A percentile compares a stretch with the other conserved stretches of the same genome.
phyloP scores from a whole-genome alignment of 2,888 invertebrate genomes.

The Ophonus ardosiacus region DNA sequence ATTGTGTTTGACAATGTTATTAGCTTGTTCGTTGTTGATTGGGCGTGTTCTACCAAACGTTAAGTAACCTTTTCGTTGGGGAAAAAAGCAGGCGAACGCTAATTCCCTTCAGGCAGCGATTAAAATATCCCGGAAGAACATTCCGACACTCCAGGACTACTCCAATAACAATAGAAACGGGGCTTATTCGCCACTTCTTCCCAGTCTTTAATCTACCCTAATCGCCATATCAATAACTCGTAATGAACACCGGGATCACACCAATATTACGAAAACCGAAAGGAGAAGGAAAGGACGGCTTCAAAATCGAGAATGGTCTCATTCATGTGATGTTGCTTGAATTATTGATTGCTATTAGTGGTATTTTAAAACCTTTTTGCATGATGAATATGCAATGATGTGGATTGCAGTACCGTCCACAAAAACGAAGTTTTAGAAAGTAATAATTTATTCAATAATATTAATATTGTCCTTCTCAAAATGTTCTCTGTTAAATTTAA shows the following conservation, averaged over 20 bases:
- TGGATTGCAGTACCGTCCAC: too few species aligned
- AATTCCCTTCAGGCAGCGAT: neutral
- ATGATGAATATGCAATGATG: too few species aligned
- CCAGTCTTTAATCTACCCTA: slow-evolving; percentile 7
- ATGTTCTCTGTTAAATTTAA: too few species aligned
- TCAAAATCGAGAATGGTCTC: too few species aligned
- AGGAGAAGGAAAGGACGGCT: too few species aligned
- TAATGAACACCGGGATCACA: slow-evolving; percentile 2
- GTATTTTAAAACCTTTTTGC: too few species aligned
- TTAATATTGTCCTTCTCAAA: too few species aligned
- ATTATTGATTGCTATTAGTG: too few species aligned
- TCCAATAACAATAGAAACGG: neutral
- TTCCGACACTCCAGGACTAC: neutral
- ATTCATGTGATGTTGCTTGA: too few species aligned
- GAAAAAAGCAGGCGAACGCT: neutral
- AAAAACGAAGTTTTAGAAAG: too few species aligned
- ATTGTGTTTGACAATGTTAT: neutral
- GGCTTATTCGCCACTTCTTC: neutral
- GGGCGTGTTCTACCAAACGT: neutral
- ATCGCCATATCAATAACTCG: slow-evolving; percentile 17
- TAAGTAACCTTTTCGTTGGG: neutral
- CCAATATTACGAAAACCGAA: neutral
- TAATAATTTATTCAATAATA: too few species aligned
- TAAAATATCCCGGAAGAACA: neutral
- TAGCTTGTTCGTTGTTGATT: neutral